Evolutionary conservation across 2,797 vertebrate genomes (phyloP).

Genomic region (Crenichthys baileyi): DNA sequence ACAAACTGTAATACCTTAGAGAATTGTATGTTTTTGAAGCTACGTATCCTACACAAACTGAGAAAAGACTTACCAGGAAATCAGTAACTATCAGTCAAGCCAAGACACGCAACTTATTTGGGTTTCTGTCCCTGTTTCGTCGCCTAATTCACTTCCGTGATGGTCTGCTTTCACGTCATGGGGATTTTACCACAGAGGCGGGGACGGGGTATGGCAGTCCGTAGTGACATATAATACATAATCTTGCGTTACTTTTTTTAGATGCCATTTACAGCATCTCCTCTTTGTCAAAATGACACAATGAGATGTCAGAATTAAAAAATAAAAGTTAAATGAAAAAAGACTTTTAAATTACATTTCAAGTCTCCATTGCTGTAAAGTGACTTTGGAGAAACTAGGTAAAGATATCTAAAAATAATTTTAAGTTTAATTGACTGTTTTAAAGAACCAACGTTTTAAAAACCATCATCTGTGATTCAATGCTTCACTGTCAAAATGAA

Average conservation of each 20-base stretch:
- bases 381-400: not conserved
- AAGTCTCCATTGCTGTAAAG: not conserved
- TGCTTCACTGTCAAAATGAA: not conserved
- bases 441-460: too few species aligned
- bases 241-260: not conserved
- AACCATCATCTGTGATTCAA: not conserved
- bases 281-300: not conserved
- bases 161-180: slow-evolving; percentile 55
- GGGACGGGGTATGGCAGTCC: not conserved
- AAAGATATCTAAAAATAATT: not conserved
- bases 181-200: slow-evolving; percentile 39
- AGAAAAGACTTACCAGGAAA: slow-evolving; percentile 39
- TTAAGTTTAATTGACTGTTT: not conserved
- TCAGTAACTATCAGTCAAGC: not conserved
- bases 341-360: not conserved
- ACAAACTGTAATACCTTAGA: not conserved
- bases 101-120: slow-evolving; percentile 50
- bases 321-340: not conserved
- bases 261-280: not conserved
- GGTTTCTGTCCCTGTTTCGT: slow-evolving; percentile 45
- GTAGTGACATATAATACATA: not conserved
- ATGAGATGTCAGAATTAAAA: too few species aligned
- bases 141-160: slow-evolving; percentile 68
- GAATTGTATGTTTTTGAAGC: rapidly evolving
- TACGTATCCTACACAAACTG: rapidly evolving